Conservation (phyloP, 2,888 invertebrate species). For the Macropis europaea region DNA sequence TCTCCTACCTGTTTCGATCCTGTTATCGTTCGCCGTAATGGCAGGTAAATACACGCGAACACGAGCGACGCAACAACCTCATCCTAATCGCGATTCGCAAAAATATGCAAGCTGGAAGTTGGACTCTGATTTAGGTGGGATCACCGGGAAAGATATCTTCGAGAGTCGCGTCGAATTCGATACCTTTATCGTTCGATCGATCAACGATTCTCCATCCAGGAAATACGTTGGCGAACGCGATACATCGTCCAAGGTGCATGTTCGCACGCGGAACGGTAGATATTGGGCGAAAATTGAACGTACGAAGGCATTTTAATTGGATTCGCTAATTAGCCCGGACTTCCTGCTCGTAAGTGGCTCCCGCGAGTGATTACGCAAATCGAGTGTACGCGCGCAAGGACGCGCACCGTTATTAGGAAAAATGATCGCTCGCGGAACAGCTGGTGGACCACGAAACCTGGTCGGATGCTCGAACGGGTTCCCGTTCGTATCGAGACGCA, state of each 20-base stretch:
- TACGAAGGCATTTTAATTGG: neutral
- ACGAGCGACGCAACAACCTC: neutral
- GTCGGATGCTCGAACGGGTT: conserved; percentile 18
- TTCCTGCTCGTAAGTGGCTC: neutral
- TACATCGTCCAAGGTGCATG: too few species aligned
- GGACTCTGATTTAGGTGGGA: too few species aligned
- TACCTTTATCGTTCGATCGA: neutral
- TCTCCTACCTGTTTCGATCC: conserved; percentile 12
- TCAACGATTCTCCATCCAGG: too few species aligned
- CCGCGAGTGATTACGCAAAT: conserved; percentile 27
- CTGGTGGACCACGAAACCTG: conserved; percentile 23
- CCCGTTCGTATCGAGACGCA: neutral
- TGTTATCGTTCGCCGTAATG: conserved; percentile 6
- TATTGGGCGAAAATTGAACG: too few species aligned
- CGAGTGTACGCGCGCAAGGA: conserved; percentile 25
- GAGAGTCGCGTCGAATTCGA: neutral
- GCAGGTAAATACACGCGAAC: neutral
- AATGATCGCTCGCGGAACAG: conserved; percentile 11
- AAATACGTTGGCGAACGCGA: too few species aligned
- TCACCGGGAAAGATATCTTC: too few species aligned
- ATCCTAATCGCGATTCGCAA: too few species aligned
- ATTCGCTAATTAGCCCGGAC: conserved; percentile 14
- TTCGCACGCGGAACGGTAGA: too few species aligned
- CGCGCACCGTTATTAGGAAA: conserved; percentile 24
- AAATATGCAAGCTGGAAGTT: too few species aligned